Percentiles rank a stretch among this genome's conserved stretches.
Conservation (phyloP, 2,797 vertebrate genomes). For the Acanthornis magna region DNA sequence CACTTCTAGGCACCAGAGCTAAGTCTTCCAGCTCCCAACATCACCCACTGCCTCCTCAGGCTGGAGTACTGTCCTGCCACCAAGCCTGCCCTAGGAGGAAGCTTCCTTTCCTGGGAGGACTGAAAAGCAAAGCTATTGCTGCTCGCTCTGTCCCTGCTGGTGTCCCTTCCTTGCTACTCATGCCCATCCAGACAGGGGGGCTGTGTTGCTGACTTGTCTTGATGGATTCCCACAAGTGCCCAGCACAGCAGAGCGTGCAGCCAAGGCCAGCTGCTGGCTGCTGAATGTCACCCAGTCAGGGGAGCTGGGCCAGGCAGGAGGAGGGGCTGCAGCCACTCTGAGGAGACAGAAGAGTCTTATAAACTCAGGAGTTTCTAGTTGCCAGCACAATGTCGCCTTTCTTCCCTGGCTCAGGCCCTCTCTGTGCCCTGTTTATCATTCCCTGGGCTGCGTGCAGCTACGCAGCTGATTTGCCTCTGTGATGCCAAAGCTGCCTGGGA, state of each 20-base stretch:
- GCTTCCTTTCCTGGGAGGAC: neutral
- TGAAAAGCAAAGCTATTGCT: neutral
- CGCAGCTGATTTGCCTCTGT: slow-evolving; percentile 5
- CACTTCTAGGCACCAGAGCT: neutral
- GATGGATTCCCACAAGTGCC: neutral
- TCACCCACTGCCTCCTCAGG: neutral
- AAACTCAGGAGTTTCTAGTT: slow-evolving; percentile 24
- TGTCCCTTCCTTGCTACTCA: rapidly evolving
- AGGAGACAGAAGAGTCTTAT: slow-evolving; percentile 43
- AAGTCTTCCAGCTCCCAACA: neutral
- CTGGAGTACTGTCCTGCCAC: neutral
- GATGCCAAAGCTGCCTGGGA: neutral
- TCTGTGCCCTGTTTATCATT: slow-evolving; percentile 38
- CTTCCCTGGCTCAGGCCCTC: slow-evolving; percentile 48
- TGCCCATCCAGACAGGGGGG: neutral
- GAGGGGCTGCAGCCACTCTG: neutral
- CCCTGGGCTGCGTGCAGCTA: neutral
- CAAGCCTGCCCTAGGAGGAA: neutral
- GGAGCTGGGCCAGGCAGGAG: slow-evolving; percentile 8
- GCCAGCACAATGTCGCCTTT: slow-evolving; percentile 67
- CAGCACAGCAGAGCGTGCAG: neutral
- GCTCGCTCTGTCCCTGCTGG: neutral
- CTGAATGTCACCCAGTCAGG: slow-evolving; percentile 6
- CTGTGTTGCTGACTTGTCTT: neutral
- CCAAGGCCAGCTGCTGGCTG: slow-evolving; percentile 22